Conservation (phyloP, 2,888 invertebrate species). For the Melanostoma mellinum region DNA sequence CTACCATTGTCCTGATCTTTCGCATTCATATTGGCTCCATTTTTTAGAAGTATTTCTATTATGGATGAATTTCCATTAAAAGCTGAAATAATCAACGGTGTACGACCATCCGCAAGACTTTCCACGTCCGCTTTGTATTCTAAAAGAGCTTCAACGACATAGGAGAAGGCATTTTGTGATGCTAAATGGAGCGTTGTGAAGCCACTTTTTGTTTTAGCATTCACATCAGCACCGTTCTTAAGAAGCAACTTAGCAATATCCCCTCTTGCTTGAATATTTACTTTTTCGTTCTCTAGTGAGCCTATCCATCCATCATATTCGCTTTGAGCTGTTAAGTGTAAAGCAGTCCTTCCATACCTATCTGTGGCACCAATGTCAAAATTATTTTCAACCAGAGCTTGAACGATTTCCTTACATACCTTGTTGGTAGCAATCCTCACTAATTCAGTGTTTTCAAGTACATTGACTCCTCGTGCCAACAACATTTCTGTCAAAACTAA, state of each 20-base stretch:
- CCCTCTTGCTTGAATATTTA: too few species aligned
- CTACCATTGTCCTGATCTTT: background rate
- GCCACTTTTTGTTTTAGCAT: too few species aligned
- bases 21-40: background rate
- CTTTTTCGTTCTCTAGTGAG: too few species aligned
- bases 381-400: background rate
- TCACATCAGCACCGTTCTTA: too few species aligned
- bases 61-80: background rate
- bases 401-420: background rate
- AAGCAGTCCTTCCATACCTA: background rate
- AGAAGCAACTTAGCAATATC: too few species aligned
- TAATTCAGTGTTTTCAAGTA: background rate
- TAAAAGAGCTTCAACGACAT: conserved; percentile 23
- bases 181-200: conserved; percentile 13
- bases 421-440: background rate
- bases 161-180: background rate
- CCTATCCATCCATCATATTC: background rate
- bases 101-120: background rate
- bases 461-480: background rate
- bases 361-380: conserved; percentile 12
- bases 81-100: conserved; percentile 1
- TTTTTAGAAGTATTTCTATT: background rate
- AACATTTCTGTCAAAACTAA: background rate
- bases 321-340: background rate
- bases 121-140: conserved; percentile 14